Base-by-base conservation (phyloP, 1,140 invertebrate genomes). In the Temnothorax nylanderi region DNA sequence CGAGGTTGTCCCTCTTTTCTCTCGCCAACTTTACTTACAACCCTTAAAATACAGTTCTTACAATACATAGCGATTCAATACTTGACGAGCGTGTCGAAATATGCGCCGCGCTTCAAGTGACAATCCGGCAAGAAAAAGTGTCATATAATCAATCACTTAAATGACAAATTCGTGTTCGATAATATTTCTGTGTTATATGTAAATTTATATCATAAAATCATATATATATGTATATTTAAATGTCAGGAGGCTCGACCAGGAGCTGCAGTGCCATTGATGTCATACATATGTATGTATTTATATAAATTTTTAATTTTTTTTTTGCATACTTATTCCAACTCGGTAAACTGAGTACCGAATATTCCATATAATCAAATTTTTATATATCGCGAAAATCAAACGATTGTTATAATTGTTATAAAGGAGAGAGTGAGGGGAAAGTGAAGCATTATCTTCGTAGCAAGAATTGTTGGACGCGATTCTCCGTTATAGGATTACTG, bases 31-130 rank as follows among this genome's bases (percentile, higher is more conserved):
- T 89, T 67, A 67, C 64, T 67, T 67, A 67, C 64, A 67, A 67
- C 11, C 89, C 92, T 95, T 94, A 94, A 94, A 93, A 93, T 92
- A 93, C 93, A 92, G 86, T 88, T 93, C 26, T 74, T 54, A 54
- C 21, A 93, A 93, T 87, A 88, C 88, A 93, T 26, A 93, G 92
- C 91, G 86, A 92, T 92, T 92, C 87, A 91, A 94, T 93, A 95
- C 93, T 94, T 92, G 93, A 93, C 93, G 87, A 91, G 88, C 90
- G 91, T 92, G 91, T 89, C 93, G 91, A 84, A 72, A 91, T 85
- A 71, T 87, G 86, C 89, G 86, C 85, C 75, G 62, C 84, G 44
- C 84, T 86, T 90, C 41, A 56, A 85, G 13, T 62, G 67, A 69
- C 67, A 58, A 84, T 76, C 32, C 54, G 51, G 64, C 62, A 74